Base-by-base conservation (phyloP, 2,797 vertebrate species). In the Etheostoma perlongum region DNA sequence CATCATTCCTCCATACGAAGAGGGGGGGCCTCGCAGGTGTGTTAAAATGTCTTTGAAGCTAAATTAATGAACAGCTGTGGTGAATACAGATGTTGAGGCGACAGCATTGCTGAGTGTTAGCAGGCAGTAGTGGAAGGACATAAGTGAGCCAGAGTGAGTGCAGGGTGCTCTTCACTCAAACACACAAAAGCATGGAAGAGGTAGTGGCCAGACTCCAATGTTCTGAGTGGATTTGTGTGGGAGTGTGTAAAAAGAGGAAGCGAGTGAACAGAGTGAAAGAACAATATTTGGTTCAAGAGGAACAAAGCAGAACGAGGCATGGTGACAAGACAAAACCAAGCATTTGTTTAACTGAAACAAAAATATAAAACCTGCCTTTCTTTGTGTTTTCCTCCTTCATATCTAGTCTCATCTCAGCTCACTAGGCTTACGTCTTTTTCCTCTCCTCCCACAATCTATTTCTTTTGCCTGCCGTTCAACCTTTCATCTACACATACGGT, bases 1-100 rank as follows among this genome's bases (percentile, higher is more conserved):
- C 91, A 97, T 99, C 88, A 95, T 98, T 58, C 97, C 97, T 0
- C 98, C 97, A 0, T 97, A 96, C 0, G 97, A 98, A 30, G 97
- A 98, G 0, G 96, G 97, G 0, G 94, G 94, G 0, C 97, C 98
- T 4, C 95, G 98, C 68, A 96, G 97, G 97, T 98, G 86, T 61
- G 93, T 79, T 54, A 0, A 19, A 18, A 46, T 64, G 52, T 46
- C 55, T 81, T 73, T 64, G 21, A 61, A 60, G 70, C 48, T 5
- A 1, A 80, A 60, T 18, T 47, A 51, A 62, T 27, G 23, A 79
- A 44, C 49, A 42, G 72, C 61, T 75, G 48, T 53, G 40, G 2
- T 48, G 14, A 49, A 71, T 68, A 21, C 79, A 89, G 78, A 82
- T 86, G 69, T 83, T 72, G 23, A 71, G 27, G 61, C 62, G 46